Base-by-base conservation (phyloP, 2,113 vertebrate species). In the Barbus barbus region DNA sequence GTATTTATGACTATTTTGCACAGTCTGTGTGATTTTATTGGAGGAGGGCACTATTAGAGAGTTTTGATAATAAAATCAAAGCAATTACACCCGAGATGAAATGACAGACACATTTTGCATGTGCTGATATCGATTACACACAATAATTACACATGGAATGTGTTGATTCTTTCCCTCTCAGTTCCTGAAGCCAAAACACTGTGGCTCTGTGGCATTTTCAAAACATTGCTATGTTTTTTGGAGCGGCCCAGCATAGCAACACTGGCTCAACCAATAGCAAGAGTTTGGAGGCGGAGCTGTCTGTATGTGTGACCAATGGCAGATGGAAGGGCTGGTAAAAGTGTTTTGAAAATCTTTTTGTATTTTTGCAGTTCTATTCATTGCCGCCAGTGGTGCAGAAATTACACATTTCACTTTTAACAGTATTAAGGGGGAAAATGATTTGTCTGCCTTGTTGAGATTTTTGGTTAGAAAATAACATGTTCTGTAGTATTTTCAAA, bases 1-100 rank as follows among this genome's bases (percentile, higher is more conserved):
- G 31, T 69, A 38, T 31, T 71, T 44, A 14, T 51, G 58, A 83
- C 26, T 75, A 83, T 81, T 92, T 93, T 93, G 92, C 92, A 92
- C 92, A 91, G 87, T 8, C 83, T 86, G 86, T 90, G 78, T 51
- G 73, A 74, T 48, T 84, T 33, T 77, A 83, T 78, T 51, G 48
- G 31, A 60, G 38, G 63, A 83, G 56, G 79, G 80, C 74, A 46
- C 73, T 77, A 41, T 24, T n/a, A 51, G 78, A 85, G 28, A 46
- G 33, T 75, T 84, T 81, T 53, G 65, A 73, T 26, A 63, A 80
- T 33, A 22, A 83, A 87, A 87, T 83, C 31, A 72, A 84, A 82
- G 86, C 72, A 87, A 75, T 65, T 44, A 60, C 26, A 81, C 78
- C 76, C 60, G 67, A 71, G 58, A 46, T 11, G 2, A 84, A 48